Evolutionary conservation across 2,797 vertebrate species (phyloP), one percentile per base, ranked within the genome.

Genomic region (Caiman crocodilus): DNA sequence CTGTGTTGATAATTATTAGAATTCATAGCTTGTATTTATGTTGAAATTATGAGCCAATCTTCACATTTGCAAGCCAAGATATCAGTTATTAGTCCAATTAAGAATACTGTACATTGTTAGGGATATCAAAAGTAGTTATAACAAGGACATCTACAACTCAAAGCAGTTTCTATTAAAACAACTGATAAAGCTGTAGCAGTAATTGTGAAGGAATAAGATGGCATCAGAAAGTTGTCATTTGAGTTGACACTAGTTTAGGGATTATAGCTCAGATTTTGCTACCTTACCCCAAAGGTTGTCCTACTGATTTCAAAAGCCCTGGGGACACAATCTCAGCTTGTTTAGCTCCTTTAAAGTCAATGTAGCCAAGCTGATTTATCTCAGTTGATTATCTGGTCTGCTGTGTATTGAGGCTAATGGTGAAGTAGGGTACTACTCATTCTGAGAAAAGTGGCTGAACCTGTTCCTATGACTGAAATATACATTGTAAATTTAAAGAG

Each of bases 111-210:
- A 93, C 42, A 75, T 80, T 91, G 20, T 81, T 79, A 42, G 80
- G 79, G 74, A 21, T 75, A 83, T 60, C 84, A 85, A 77, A 92
- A 93, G 76, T 58, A 92, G 60, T 74, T 91, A 77, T 82, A 79
- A 83, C 18, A 84, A 92, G 89, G 78, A 95, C 11, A 83, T 50
- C 59, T 93, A 85, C 87, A 79, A 76, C 75, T 56, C 95, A 91
- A 42, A 86, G 77, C 84, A 69, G 71, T 94, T 88, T 82, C 56
- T 90, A 87, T 92, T 90, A 91, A 88, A 84, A 69, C 82, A 75
- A 84, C 71, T 86, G 93, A 96, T 93, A 91, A 94, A 85, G 71
- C 35, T 71, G 67, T 56, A 94, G 63, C 59, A 79, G 76, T 86
- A 91, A 90, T 90, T 92, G 79, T 18, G 82, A 5, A 85, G 84